These are phyloP conservation scores for Crax fasciolata DNA, from an alignment of 2,797 vertebrate genomes.

Conservation along the genomic window DNA sequence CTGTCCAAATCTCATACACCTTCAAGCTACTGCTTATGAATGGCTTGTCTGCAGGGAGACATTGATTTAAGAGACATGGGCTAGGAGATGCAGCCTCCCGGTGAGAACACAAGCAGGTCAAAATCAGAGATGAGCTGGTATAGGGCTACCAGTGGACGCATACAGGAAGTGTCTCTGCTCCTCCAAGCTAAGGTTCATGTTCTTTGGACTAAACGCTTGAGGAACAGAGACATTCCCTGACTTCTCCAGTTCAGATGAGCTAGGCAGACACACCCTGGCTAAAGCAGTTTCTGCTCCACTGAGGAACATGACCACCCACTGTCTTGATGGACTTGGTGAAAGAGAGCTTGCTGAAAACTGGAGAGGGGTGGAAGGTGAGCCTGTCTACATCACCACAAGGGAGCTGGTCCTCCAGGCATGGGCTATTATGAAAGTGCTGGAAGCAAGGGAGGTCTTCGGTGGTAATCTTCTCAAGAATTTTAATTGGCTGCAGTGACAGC, in stretches of 20 bases:
- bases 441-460: background rate
- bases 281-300: background rate
- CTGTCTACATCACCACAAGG: background rate
- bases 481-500: background rate
- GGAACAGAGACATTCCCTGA: background rate
- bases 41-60: background rate
- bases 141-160: background rate
- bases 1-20: background rate
- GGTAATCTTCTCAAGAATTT: background rate
- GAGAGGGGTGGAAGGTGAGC: background rate
- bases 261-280: background rate
- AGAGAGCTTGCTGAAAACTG: background rate
- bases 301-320: background rate
- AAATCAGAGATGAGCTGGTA: background rate
- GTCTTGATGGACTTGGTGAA: background rate
- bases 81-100: background rate
- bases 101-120: background rate
- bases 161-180: conserved; percentile 5
- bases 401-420: background rate
- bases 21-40: background rate
- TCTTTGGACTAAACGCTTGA: background rate
- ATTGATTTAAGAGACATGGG: background rate
- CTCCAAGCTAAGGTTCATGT: background rate
- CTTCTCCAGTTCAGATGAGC: background rate
- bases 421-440: background rate